phyloP scores from a whole-genome alignment of 2,888 invertebrate species.

The Metacarcinus magister region DNA sequence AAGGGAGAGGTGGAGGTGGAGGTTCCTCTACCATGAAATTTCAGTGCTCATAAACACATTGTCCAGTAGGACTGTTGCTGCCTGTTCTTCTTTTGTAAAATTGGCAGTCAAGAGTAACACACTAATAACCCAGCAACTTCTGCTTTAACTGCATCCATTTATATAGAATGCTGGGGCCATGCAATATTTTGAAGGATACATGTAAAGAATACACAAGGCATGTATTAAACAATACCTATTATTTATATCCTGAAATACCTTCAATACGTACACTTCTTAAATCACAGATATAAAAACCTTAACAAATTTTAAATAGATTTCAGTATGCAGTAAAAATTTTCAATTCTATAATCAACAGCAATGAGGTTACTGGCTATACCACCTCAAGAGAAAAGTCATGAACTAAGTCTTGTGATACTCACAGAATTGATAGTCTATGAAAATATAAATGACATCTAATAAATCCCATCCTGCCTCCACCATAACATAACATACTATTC shows the following conservation, averaged over 20 bases:
- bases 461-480: background rate
- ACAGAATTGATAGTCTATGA: background rate
- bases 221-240: slow-evolving; percentile 71
- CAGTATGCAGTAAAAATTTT: slow-evolving; percentile 58
- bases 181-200: background rate
- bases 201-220: slow-evolving; percentile 51
- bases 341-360: slow-evolving; percentile 42
- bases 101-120: too few species aligned
- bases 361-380: slow-evolving; percentile 43
- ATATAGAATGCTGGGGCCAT: background rate
- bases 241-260: slow-evolving; percentile 77
- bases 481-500: background rate
- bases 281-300: slow-evolving; percentile 80
- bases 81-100: too few species aligned
- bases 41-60: too few species aligned
- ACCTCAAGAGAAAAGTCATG: background rate
- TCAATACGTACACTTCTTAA: slow-evolving; percentile 71
- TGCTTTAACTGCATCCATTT: too few species aligned
- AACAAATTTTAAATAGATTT: slow-evolving; percentile 74
- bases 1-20: too few species aligned
- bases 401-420: background rate
- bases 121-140: too few species aligned
- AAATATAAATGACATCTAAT: background rate
- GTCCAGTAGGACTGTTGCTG: too few species aligned
- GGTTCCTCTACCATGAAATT: too few species aligned